Base-by-base conservation (phyloP, 2,797 vertebrate genomes). In the Platyrinchus mystaceus region DNA sequence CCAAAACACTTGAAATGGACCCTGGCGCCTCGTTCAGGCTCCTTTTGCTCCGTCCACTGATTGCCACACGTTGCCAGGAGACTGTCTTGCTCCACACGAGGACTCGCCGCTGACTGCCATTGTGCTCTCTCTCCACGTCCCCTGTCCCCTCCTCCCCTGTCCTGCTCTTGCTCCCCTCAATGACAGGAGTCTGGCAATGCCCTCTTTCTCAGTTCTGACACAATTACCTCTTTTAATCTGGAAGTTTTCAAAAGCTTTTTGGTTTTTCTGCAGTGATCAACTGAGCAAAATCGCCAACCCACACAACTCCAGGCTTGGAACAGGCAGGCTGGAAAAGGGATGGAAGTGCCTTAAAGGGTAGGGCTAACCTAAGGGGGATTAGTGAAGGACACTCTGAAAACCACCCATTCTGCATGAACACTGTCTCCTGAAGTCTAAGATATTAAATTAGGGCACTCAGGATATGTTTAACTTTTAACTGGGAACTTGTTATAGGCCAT, bases 11-110 rank as follows among this genome's bases (percentile, higher is more conserved):
- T 53, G 46, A 78, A 92, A 80, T 36, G 53, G 87, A 66, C 66
- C 49, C 68, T 32, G 63, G 84, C 20, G 0, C 52, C 82, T 85
- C 43, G n/a, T 84, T 74, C 52, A 36, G 83, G 37, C 62, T 79
- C 70, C 63, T 78, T 49, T 46, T 3, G 13, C 87, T 80, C 81
- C 0, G 0, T 73, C 63, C 66, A 66, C 64, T 5, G 4, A 19
- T 46, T 43, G 58, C 43, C 84, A 66, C 53, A 32, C 20, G 92
- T 95, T 96, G 93, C 97, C 89, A 84, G 91, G 96, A 94, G 85
- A 95, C 96, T 10, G 84, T 32, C 27, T 76, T 30, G 66, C 81
- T 95, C 79, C 53, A 20, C 62, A 71, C 4, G 41, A 66, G 62
- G 67, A 52, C 80, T 92, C 3, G 9, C 79, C 83, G 30, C 88